Percentiles rank a stretch among this genome's conserved stretches.
These are phyloP conservation scores for Holotrichia oblita DNA, from an alignment of 1,140 invertebrate species.

Conservation along the genomic window DNA sequence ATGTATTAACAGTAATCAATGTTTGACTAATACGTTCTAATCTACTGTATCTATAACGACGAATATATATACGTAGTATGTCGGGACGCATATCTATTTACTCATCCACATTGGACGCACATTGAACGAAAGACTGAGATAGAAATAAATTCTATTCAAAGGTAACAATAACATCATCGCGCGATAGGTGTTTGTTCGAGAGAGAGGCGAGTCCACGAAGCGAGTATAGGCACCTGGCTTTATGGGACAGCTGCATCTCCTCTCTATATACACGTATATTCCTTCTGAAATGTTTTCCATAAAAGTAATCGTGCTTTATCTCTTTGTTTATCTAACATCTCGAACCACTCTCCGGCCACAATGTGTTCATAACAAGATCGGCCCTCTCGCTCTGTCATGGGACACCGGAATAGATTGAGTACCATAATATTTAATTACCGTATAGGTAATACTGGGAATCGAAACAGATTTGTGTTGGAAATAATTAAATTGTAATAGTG, in stretches of 20 bases:
- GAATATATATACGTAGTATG: too few species aligned
- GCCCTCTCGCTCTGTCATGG: background rate
- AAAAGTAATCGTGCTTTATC: conserved; percentile 42
- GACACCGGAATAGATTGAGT: background rate
- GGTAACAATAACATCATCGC: conserved; percentile 9
- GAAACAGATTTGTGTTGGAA: too few species aligned
- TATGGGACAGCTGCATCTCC: conserved; percentile 20
- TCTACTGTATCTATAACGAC: too few species aligned
- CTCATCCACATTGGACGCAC: background rate
- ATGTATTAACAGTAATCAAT: too few species aligned
- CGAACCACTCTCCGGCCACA: conserved; percentile 46
- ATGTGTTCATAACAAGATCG: conserved; percentile 31
- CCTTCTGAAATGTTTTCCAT: conserved; percentile 40
- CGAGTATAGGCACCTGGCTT: conserved; percentile 29
- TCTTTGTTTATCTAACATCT: conserved; percentile 50
- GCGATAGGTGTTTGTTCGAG: conserved; percentile 24
- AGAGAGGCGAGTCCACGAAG: conserved; percentile 11
- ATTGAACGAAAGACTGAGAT: conserved; percentile 1
- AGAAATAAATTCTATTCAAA: background rate
- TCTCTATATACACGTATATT: background rate
- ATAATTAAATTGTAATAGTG: too few species aligned
- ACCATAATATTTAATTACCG: background rate
- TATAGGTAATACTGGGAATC: too few species aligned
- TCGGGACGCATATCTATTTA: too few species aligned
- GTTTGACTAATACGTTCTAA: too few species aligned